Percentiles rank a stretch among this genome's conserved stretches.
Conservation (phyloP, 2,113 vertebrate species). For the Platycercus adscitus region DNA sequence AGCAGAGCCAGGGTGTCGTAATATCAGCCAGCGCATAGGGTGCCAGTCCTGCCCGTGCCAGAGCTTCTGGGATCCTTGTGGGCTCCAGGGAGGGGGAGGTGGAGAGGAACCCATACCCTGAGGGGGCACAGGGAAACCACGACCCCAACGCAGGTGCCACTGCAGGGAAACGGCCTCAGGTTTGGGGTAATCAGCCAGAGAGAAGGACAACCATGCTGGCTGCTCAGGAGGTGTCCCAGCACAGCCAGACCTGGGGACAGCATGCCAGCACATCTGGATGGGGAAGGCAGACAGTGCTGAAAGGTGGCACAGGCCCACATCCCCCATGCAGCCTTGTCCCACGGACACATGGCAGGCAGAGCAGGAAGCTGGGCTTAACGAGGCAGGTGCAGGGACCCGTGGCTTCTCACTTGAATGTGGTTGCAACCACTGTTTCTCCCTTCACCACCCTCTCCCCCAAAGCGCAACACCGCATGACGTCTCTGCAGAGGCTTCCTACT, state of each 20-base stretch:
- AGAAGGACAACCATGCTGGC: fast-evolving
- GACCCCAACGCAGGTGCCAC: neutral
- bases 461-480: neutral
- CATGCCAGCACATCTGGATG: fast-evolving
- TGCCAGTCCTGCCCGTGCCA: neutral
- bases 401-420: fast-evolving
- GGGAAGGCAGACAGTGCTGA: neutral
- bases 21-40: neutral
- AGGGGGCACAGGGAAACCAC: neutral
- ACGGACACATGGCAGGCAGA: fast-evolving
- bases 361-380: neutral
- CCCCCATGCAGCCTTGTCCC: neutral
- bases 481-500: neutral
- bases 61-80: neutral
- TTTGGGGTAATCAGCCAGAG: neutral
- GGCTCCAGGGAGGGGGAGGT: neutral
- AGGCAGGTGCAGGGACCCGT: fast-evolving
- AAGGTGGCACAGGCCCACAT: neutral
- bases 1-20: neutral
- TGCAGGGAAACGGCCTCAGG: neutral
- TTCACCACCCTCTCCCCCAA: neutral
- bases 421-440: neutral
- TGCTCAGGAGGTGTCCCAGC: neutral
- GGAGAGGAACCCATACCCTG: fast-evolving
- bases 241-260: neutral